Conservation (phyloP, 2,888 invertebrate species). For the Dasysyrphus tricinctus region DNA sequence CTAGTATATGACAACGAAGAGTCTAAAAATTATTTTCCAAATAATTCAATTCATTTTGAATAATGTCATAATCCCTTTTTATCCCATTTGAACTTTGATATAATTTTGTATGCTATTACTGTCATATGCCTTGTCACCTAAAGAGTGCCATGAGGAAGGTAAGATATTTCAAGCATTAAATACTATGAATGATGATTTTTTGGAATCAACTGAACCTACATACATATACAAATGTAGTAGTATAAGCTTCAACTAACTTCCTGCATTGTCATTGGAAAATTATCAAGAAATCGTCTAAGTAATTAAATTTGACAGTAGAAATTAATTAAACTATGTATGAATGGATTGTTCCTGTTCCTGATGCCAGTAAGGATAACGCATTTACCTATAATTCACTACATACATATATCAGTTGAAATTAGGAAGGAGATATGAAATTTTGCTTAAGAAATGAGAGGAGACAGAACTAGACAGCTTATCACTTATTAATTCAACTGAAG, state of each 20-base stretch:
- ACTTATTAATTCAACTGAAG: no score
- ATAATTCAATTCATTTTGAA: not conserved
- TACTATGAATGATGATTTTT: not conserved
- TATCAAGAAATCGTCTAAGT: slow-evolving; percentile 11
- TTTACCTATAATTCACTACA: no score
- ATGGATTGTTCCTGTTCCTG: no score
- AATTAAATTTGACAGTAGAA: slow-evolving; percentile 20
- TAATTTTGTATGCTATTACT: slow-evolving; percentile 4
- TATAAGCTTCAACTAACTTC: not conserved
- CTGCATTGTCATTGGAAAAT: not conserved
- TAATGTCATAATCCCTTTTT: not conserved
- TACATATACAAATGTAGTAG: not conserved
- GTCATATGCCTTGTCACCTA: not conserved
- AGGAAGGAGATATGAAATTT: not conserved
- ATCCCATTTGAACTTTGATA: not conserved
- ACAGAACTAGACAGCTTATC: no score
- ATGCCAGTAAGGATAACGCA: not conserved
- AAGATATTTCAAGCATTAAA: not conserved
- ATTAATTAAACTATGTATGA: no score
- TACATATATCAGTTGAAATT: not conserved
- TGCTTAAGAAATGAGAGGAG: no score
- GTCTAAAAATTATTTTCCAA: not conserved
- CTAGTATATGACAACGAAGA: not conserved
- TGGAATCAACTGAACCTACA: not conserved
- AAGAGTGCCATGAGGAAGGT: not conserved